Conservation (phyloP, 2,888 invertebrate species). For the Euplagia quadripunctaria region DNA sequence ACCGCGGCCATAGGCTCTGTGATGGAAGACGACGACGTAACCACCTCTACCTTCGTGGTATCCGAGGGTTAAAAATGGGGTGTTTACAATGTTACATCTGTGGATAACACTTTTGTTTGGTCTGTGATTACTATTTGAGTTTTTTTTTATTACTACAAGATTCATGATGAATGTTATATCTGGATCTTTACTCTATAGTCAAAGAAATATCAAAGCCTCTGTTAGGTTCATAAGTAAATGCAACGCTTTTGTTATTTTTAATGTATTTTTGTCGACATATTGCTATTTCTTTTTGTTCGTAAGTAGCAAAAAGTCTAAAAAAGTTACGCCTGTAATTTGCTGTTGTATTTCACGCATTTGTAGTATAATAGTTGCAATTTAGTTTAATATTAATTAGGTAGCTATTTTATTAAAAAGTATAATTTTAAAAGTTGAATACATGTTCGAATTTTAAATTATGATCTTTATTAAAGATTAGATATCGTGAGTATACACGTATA, state of each 20-base stretch:
- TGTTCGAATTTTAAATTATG: conserved; percentile 3
- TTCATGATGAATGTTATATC: too few species aligned
- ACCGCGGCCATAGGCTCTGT: too few species aligned
- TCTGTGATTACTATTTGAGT: too few species aligned
- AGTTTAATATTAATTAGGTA: conserved; percentile 12
- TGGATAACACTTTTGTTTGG: too few species aligned
- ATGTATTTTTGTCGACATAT: not conserved
- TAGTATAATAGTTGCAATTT: conserved; percentile 6
- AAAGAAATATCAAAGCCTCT: not conserved
- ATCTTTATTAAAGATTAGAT: not conserved
- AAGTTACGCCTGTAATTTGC: not conserved
- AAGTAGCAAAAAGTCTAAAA: not conserved
- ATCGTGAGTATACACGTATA: not conserved
- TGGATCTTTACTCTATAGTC: not conserved
- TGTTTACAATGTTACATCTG: too few species aligned
- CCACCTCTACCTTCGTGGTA: too few species aligned
- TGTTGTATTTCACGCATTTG: conserved; percentile 3
- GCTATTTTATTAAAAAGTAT: conserved; percentile 8
- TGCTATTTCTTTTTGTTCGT: not conserved
- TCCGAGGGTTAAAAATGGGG: too few species aligned
- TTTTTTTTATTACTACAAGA: too few species aligned
- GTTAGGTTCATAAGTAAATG: not conserved
- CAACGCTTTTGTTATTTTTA: not conserved
- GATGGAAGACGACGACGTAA: too few species aligned
- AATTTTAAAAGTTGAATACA: not conserved